These are phyloP conservation scores for Diplodus sargus DNA, from an alignment of 2,797 vertebrate species.

Conservation along the genomic window DNA sequence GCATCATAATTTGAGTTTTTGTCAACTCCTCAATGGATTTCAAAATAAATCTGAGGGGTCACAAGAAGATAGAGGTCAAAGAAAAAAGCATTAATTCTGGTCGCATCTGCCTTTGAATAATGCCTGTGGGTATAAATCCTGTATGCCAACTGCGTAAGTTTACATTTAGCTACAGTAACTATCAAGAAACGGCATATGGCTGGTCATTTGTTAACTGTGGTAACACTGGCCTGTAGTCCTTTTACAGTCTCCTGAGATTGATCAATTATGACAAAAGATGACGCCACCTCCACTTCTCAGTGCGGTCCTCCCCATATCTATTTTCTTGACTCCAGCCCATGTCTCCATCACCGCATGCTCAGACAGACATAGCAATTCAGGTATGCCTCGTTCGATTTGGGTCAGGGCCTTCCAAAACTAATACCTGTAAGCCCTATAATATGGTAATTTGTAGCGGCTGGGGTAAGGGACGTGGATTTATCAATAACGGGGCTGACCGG, in stretches of 20 bases:
- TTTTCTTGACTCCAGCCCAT: slow-evolving; percentile 56
- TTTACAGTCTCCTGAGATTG: slow-evolving; percentile 57
- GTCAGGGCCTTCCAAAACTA: slow-evolving; percentile 77
- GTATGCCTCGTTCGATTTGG: slow-evolving; percentile 73
- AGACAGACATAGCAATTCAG: slow-evolving; percentile 72
- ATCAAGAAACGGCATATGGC: background rate
- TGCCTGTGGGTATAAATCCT: background rate
- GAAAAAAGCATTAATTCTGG: background rate
- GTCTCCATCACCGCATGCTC: slow-evolving; percentile 67
- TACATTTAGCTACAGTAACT: background rate
- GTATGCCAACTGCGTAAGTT: background rate
- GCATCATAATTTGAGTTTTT: background rate
- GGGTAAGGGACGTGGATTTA: slow-evolving; percentile 79
- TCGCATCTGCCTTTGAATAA: background rate
- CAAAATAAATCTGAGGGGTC: background rate
- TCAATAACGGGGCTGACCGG: slow-evolving; percentile 71
- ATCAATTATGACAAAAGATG: slow-evolving; percentile 75
- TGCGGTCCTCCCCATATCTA: slow-evolving; percentile 56
- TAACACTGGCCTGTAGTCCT: slow-evolving; percentile 3
- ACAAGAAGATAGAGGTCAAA: background rate
- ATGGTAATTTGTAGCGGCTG: slow-evolving; percentile 85
- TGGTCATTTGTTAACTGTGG: slow-evolving; percentile 33
- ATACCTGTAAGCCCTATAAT: slow-evolving; percentile 85
- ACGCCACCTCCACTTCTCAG: slow-evolving; percentile 55
- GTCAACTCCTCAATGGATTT: too few species aligned